Evolutionary conservation across 2,888 invertebrate genomes (phyloP).

Genomic region (Amblyjoppa fuscipennis): DNA sequence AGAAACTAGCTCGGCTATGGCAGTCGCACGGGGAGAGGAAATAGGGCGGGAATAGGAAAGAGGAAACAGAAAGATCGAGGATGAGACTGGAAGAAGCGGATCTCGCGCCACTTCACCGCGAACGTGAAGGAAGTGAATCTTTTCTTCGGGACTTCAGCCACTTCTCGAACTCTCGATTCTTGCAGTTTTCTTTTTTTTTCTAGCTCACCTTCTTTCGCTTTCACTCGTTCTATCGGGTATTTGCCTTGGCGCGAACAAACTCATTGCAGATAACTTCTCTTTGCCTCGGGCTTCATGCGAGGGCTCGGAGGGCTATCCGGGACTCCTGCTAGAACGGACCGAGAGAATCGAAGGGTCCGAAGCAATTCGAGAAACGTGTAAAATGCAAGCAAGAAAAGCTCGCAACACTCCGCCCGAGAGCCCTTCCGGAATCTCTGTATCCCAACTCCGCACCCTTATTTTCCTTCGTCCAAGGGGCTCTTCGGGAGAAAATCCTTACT

Average conservation of each 20-base stretch:
- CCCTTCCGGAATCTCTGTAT: slow-evolving; percentile 39
- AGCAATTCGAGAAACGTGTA: slow-evolving; percentile 27
- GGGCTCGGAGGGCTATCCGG: slow-evolving; percentile 22
- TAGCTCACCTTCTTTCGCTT: background rate
- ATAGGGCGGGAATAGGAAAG: slow-evolving; percentile 43
- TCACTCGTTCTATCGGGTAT: slow-evolving; percentile 31
- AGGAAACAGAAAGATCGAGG: slow-evolving; percentile 42
- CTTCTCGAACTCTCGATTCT: slow-evolving; percentile 60
- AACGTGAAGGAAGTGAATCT: slow-evolving; percentile 53
- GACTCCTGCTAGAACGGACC: background rate
- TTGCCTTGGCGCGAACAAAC: slow-evolving; percentile 44
- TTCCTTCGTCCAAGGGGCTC: background rate
- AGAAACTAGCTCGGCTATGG: slow-evolving; percentile 10
- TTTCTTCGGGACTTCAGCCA: slow-evolving; percentile 62
- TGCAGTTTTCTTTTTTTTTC: slow-evolving; percentile 17
- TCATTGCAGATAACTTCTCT: slow-evolving; percentile 30
- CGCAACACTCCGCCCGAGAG: slow-evolving; percentile 34
- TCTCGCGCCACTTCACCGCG: slow-evolving; percentile 15
- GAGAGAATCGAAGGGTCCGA: slow-evolving; percentile 6
- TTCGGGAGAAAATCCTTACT: background rate
- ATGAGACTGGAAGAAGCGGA: slow-evolving; percentile 54
- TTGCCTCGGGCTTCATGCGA: background rate
- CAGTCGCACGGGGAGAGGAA: slow-evolving; percentile 37
- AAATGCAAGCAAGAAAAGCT: background rate
- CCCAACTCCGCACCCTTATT: slow-evolving; percentile 14